Base-by-base conservation (phyloP, 2,888 invertebrate genomes). In the Lamellibrachia satsuma region DNA sequence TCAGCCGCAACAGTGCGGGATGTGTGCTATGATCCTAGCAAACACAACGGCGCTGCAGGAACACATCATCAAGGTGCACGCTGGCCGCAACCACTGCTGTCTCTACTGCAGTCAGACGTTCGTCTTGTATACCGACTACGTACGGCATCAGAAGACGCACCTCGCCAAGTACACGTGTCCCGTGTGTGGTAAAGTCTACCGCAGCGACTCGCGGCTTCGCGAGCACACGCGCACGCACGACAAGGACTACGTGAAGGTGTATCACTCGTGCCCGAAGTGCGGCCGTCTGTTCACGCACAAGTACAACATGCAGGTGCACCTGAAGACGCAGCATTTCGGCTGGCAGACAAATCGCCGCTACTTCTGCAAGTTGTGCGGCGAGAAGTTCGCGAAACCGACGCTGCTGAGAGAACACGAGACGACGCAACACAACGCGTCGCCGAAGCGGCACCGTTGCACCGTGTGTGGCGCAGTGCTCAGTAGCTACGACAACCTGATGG, bases 281-380 rank as follows among this genome's bases (percentile, higher is more conserved):
- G 90, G 92, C 60, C 93, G 93, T 90, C 93, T 92, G 90, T 94
- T 94, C 92, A 94, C 94, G 51, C 93, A 94, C 93, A 92, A 93
- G 52, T 93, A 94, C 93, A 94, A 94, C 92, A 94, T 94, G 94
- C 93, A 93, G 91, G 94, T 94, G 39, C 94, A 94, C 92, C 92
- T 93, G 93, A 92, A 93, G 92, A 93, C 93, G 92, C 93, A 93
- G 91, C 94, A 94, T 92, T 94, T 92, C 90, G 94, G 94, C 91
- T 93, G 93, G 91, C 93, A 94, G 93, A 93, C 94, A 27, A 92
- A 92, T 91, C 93, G 93, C 52, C 93, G 93, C 27, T 93, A 93
- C 91, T 57, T 92, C 52, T 94, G 94, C 91, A 92, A 91, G 55
- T 52, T 94, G 11, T 94, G 94, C 91, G 94, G 94, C 90, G 92